phyloP scores from a whole-genome alignment of 2,888 invertebrate genomes.

The Scaptomyza tumidula region DNA sequence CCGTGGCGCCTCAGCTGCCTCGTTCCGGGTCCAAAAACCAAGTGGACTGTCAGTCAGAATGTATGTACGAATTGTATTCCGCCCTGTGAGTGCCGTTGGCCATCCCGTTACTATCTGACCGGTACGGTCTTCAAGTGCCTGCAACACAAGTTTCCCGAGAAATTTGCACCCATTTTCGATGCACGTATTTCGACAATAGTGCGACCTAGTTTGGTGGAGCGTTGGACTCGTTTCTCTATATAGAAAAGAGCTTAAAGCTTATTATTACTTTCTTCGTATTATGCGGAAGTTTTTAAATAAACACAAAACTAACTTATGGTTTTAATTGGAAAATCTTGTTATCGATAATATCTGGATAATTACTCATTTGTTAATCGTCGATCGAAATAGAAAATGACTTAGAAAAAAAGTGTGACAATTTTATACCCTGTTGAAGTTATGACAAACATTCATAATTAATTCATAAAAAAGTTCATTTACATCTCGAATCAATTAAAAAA shows the following conservation, averaged over 20 bases:
- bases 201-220: conserved; percentile 62
- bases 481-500: background rate
- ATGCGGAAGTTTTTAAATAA: too few species aligned
- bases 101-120: conserved; percentile 65
- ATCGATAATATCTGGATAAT: conserved; percentile 55
- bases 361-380: conserved; percentile 17
- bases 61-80: conserved; percentile 52
- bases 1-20: conserved; percentile 60
- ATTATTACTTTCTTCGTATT: background rate
- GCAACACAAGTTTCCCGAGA: conserved; percentile 65
- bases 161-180: conserved; percentile 68
- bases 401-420: background rate
- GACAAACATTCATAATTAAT: background rate
- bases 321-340: conserved; percentile 15
- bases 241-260: background rate
- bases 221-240: conserved; percentile 72
- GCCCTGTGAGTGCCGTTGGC: conserved; percentile 71
- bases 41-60: conserved; percentile 43
- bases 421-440: conserved; percentile 7
- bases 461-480: background rate
- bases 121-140: conserved; percentile 64
- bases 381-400: background rate
- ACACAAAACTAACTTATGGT: background rate
- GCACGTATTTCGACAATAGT: conserved; percentile 42
- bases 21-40: background rate